Conservation (phyloP, 1,140 invertebrate species). For the Microplitis mediator region DNA sequence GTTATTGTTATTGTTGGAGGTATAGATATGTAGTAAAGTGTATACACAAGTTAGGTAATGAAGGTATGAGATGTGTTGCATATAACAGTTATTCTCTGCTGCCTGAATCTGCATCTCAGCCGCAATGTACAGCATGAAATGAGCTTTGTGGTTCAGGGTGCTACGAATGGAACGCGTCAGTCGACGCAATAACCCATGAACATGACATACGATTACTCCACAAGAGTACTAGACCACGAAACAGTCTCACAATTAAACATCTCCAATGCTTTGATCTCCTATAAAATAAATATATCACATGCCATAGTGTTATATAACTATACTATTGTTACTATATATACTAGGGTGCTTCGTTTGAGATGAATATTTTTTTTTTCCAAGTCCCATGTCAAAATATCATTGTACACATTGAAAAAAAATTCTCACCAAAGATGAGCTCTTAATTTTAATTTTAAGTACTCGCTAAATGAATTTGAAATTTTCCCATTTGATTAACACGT, state of each 20-base stretch:
- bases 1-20: slow-evolving; percentile 3
- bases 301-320: too few species aligned
- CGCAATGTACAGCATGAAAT: slow-evolving; percentile 12
- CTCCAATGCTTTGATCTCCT: neutral
- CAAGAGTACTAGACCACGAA: slow-evolving; percentile 9
- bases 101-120: slow-evolving; percentile 11
- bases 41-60: too few species aligned
- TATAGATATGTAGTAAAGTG: too few species aligned
- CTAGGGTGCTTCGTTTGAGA: too few species aligned
- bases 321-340: too few species aligned
- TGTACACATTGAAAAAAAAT: too few species aligned
- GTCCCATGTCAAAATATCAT: too few species aligned
- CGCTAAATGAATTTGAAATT: too few species aligned
- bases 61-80: neutral
- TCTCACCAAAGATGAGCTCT: too few species aligned
- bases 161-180: slow-evolving; percentile 15
- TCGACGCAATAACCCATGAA: slow-evolving; percentile 26
- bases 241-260: slow-evolving; percentile 2
- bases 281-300: neutral
- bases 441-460: too few species aligned
- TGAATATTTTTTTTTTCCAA: too few species aligned
- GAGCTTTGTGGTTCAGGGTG: slow-evolving; percentile 19
- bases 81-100: neutral
- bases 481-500: too few species aligned
- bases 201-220: slow-evolving; percentile 31